Evolutionary conservation across 2,888 invertebrate genomes (phyloP), one percentile per base, ranked within the genome.

Genomic region (Epiblema foenella): DNA sequence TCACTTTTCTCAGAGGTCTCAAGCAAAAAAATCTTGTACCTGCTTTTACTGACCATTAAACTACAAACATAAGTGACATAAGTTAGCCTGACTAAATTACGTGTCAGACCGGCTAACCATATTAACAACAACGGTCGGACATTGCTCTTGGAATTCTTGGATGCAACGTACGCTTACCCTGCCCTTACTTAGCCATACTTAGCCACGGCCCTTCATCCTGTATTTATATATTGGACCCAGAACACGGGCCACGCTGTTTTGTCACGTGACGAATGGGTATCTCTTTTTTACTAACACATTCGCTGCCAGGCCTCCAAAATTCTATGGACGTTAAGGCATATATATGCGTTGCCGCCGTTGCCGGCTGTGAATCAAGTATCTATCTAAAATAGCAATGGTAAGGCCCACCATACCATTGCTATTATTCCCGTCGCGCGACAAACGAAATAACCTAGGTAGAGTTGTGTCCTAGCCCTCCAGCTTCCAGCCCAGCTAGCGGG

Each of bases 91-190:
- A 42, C 9, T 57, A 9, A 57, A 11, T 33, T 17, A 57, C 24
- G 24, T 60, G 11, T 29, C 33, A n/a, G 46, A 12, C 49, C 51
- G 17, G 17, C 62, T 51, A 12, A 49, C 49, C 49, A 18, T 12
- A n/a, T n/a, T n/a, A 54, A 62, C 46, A 51, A 29, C 29, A 62
- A 62, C 49, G 49, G 18, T 11, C 62, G 62, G 62, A 17, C 51
- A 46, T 18, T 51, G 49, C 17, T 62, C 62, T 62, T 62, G 17
- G 51, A 58, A 62, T 62, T 62, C 62, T 51, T 51, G 12, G 49
- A 49, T 33, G 62, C 49, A 33, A 51, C 33, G 62, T 51, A 49
- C 49, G 49, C 17, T 62, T 62, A 29, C 24, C 24, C 2, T 24
- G 4, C 46, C 46, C 24, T 20, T 59, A 42, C 24, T 20, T 18